Conservation (phyloP, 2,113 vertebrate species). For the Atlantisia rogersi region DNA sequence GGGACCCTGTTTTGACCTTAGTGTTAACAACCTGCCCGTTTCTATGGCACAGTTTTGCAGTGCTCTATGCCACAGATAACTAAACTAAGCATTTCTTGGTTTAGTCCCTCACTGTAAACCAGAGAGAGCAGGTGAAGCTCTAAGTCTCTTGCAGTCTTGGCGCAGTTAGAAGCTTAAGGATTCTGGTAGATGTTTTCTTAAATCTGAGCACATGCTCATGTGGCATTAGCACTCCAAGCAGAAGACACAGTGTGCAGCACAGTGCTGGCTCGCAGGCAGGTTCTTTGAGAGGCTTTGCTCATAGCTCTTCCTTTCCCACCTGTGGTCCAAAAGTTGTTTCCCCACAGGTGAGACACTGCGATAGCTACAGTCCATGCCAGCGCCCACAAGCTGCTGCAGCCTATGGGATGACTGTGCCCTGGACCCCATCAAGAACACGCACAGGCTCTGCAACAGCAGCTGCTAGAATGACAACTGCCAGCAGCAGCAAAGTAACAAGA, state of each 20-base stretch:
- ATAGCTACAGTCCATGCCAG: neutral
- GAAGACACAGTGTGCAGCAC: neutral
- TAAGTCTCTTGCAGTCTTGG: neutral
- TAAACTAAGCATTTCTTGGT: no score
- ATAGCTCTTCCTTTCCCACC: neutral
- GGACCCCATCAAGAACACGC: accelerated
- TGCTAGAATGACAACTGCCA: neutral
- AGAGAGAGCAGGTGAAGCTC: neutral
- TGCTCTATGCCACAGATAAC: accelerated
- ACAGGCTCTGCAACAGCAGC: accelerated
- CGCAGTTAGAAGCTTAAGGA: neutral
- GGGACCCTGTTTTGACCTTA: neutral
- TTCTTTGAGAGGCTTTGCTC: neutral
- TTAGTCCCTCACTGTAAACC: neutral
- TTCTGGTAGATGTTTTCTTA: neutral
- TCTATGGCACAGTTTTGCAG: neutral
- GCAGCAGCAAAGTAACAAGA: neutral
- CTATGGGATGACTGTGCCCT: neutral
- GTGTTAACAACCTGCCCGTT: neutral
- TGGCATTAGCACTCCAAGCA: accelerated
- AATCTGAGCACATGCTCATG: neutral
- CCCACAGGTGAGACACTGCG: neutral
- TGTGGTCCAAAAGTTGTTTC: neutral
- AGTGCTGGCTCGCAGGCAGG: no score
- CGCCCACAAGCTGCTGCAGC: neutral